Evolutionary conservation across 2,888 invertebrate species (phyloP).

Genomic region (Steromphala cineraria): DNA sequence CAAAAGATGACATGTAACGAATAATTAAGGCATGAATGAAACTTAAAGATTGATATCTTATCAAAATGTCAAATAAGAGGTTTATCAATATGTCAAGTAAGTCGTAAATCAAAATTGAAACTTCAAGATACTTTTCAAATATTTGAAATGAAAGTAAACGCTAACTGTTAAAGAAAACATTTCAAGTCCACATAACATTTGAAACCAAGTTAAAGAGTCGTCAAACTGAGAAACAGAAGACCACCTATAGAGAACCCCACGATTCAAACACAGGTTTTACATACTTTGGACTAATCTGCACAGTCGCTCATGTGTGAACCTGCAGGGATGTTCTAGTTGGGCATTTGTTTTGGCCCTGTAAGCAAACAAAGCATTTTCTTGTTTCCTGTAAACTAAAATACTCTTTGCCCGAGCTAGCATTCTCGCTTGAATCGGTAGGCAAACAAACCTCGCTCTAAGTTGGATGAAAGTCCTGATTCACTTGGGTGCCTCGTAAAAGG

Average conservation of each 20-base stretch:
- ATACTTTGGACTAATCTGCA: neutral
- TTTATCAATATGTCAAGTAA: too few species aligned
- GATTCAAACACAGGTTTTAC: neutral
- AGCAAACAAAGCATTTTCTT: slow-evolving; percentile 2
- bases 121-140: too few species aligned
- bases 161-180: too few species aligned
- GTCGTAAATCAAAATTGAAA: too few species aligned
- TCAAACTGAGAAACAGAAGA: too few species aligned
- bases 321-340: neutral
- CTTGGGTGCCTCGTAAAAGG: neutral
- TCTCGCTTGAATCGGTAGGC: neutral
- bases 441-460: neutral
- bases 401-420: neutral
- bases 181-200: too few species aligned
- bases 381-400: neutral
- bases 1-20: too few species aligned
- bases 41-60: too few species aligned
- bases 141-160: too few species aligned
- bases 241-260: neutral
- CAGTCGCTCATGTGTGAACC: neutral
- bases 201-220: too few species aligned
- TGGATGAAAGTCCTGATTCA: neutral
- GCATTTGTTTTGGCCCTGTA: neutral
- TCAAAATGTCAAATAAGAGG: too few species aligned
- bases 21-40: too few species aligned